Conservation (phyloP, 2,113 vertebrate genomes). For the Sakesphorus luctuosus region DNA sequence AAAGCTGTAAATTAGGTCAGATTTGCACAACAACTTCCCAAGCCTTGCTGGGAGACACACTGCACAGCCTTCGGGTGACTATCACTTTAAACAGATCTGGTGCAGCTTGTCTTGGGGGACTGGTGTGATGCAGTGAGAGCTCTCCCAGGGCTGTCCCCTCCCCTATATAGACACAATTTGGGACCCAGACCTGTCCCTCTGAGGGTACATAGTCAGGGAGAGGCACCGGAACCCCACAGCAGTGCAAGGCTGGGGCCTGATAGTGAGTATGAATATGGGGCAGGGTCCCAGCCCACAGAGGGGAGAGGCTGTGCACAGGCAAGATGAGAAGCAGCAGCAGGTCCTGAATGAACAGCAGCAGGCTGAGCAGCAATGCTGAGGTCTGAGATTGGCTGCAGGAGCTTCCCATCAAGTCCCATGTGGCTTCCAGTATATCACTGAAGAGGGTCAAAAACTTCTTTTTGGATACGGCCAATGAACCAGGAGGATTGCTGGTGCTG, state of each 20-base stretch:
- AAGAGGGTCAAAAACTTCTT: not conserved
- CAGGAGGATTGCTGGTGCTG: not conserved
- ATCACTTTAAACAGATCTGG: conserved; percentile 34
- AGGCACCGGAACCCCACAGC: not conserved
- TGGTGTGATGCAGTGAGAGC: not conserved
- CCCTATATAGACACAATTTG: not conserved
- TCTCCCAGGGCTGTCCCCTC: conserved; percentile 36
- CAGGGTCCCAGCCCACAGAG: not conserved
- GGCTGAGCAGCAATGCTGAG: not conserved
- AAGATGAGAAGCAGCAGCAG: not conserved
- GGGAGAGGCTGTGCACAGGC: not conserved
- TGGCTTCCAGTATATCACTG: rapidly evolving
- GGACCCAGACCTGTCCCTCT: not conserved
- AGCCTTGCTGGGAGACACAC: not conserved
- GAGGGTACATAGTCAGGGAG: not conserved
- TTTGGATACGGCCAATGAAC: rapidly evolving
- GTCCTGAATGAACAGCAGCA: not conserved
- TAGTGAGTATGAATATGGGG: not conserved
- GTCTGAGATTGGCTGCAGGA: not conserved
- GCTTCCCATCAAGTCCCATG: not conserved
- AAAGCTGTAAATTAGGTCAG: conserved; percentile 66
- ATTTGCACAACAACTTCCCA: not conserved
- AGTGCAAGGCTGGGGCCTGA: not conserved
- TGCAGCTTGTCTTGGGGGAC: conserved; percentile 30
- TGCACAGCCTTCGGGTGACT: not conserved